Evolutionary conservation across 2,888 invertebrate species (phyloP), one percentile per base, ranked within the genome.

Genomic region (Trilocha varians): DNA sequence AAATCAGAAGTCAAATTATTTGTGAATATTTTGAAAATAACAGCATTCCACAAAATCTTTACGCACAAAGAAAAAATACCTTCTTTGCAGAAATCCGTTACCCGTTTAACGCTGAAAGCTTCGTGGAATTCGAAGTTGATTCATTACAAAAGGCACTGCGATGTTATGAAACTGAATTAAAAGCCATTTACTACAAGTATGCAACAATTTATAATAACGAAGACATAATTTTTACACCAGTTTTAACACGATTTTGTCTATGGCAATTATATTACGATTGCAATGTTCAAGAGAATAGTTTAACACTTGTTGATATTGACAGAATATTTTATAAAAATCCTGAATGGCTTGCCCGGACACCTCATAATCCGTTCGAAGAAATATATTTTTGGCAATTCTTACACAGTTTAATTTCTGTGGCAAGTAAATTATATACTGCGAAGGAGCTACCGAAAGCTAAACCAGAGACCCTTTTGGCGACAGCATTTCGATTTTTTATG

Each of bases 361-460:
- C 76, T 1, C 87, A 89, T 52, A 56, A 85, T 54, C 90, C 90
- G 0, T 90, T 89, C 55, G 89, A 89, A 53, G 83, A 78, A 51
- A 82, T 90, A 53, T 87, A 88, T 60, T 88, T 87, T 55, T 90
- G 89, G 88, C 90, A 90, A 62, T 89, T 88, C 63, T 43, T 88
- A 32, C 88, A 88, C 45, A 83, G 87, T 32, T 52, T 90, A 9
- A 70, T 90, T 45, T 76, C 87, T 33, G 71, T 87, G 16, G 79
- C 88, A 2, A 83, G 75, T 62, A 72, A 68, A 50, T 51, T 88
- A 14, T 88, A 87, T 52, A 69, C 78, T 1, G 75, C 75, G 53
- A 67, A 55, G 43, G 51, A 64, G 35, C 49, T 82, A 25, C 71
- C 76, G 5, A 68, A 65, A 2, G 59, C 58, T 9, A 75, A 71